These are phyloP conservation scores for Watsonalla binaria DNA, from an alignment of 2,888 invertebrate genomes.

Conservation along the genomic window DNA sequence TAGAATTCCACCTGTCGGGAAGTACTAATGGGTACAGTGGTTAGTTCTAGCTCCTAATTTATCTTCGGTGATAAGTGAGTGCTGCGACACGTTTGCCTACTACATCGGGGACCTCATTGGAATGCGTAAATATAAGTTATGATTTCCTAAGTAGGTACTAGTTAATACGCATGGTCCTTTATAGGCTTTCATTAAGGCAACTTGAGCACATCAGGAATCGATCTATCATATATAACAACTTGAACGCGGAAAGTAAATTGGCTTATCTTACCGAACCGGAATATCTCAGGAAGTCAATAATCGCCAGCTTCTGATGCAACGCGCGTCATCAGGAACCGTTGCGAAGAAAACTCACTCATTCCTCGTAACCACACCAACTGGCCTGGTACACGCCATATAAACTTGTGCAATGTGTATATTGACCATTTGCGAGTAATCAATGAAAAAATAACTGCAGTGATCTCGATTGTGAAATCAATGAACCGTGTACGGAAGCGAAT, in stretches of 20 bases:
- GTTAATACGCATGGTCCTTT: no score
- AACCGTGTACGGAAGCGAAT: slow-evolving; percentile 43
- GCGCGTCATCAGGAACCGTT: slow-evolving; percentile 20
- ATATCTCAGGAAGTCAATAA: slow-evolving; percentile 1
- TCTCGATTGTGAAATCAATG: slow-evolving; percentile 39
- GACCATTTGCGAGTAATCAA: slow-evolving; percentile 16
- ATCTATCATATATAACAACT: neutral
- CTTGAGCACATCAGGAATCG: neutral
- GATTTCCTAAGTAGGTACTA: no score
- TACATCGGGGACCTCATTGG: no score
- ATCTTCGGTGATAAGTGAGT: no score
- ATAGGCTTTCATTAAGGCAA: no score
- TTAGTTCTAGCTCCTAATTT: no score
- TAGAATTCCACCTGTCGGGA: no score
- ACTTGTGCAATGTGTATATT: slow-evolving; percentile 29
- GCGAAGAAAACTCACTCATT: slow-evolving; percentile 14
- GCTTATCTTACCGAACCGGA: neutral
- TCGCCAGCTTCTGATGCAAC: slow-evolving; percentile 19
- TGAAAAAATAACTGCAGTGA: slow-evolving; percentile 15
- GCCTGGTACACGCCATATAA: slow-evolving; percentile 11
- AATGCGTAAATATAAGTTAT: no score
- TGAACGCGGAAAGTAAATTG: neutral
- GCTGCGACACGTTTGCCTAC: no score
- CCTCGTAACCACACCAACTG: slow-evolving; percentile 16
- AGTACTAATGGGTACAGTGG: no score